Conservation (phyloP, 1,140 invertebrate genomes). For the Caenorhabditis briggsae region DNA sequence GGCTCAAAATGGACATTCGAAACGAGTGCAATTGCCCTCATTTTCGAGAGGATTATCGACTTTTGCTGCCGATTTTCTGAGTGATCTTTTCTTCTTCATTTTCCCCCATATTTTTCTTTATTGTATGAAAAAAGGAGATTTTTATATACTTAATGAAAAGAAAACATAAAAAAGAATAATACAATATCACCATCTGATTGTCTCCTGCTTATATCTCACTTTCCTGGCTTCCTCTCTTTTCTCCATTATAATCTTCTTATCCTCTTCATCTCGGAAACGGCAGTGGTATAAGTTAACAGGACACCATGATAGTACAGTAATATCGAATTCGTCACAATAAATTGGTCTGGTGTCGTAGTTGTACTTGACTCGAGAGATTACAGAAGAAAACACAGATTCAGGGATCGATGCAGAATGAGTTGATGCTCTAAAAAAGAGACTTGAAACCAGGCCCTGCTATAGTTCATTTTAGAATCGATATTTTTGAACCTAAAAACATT, state of each 20-base stretch:
- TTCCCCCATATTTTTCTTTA: neutral
- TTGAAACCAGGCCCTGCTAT: too few relatives aligned
- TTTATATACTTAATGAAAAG: neutral
- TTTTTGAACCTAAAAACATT: too few relatives aligned
- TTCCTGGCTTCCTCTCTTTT: constrained; percentile 1
- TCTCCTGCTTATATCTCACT: constrained; percentile 24
- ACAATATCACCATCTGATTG: neutral
- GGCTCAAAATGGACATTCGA: constrained; percentile 53
- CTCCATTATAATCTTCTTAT: neutral
- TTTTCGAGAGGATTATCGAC: constrained; percentile 38
- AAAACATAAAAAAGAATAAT: neutral
- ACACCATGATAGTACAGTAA: neutral
- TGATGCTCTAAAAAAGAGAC: neutral
- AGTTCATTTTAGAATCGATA: too few relatives aligned
- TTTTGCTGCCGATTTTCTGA: constrained; percentile 37
- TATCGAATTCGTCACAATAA: constrained; percentile 44
- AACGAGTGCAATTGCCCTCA: constrained; percentile 40
- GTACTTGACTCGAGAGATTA: neutral
- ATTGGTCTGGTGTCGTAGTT: constrained; percentile 19
- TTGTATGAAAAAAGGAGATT: neutral
- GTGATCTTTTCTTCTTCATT: neutral
- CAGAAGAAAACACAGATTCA: neutral
- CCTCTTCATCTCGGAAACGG: constrained; percentile 2
- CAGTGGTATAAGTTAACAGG: constrained; percentile 28
- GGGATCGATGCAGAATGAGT: neutral